Base-by-base conservation (phyloP, 2,888 invertebrate species). In the Colletes collaris region DNA sequence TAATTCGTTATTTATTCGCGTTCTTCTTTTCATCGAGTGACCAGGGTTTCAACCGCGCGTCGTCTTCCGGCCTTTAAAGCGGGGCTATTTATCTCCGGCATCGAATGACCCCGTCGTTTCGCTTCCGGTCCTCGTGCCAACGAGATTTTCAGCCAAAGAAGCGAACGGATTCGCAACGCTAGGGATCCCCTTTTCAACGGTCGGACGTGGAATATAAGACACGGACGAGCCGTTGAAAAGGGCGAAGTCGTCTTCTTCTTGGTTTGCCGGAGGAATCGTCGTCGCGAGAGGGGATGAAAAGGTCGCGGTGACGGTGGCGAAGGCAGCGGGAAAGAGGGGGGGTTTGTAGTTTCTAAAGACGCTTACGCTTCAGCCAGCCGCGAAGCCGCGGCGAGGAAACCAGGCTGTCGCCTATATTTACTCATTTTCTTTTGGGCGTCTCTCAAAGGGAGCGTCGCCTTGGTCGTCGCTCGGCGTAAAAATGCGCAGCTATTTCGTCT, bases 341-440 rank as follows among this genome's bases (percentile, higher is more conserved):
- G 27, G 27, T 27, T 82, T 84, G 86, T 79, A 80, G 80, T 86
- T 82, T 86, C 85, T 84, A 86, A 86, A 86, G 85, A 85, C 73
- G 85, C 85, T 85, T 76, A 79, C 86, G 84, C 86, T 79, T 84
- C 84, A 79, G 84, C 78, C 84, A 78, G 74, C 78, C 84, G 76
- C 84, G 76, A 81, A 81, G 74, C 78, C 84, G 64, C 78, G 75
- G 50, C 62, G 76, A 76, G 76, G 72, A 68, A 79, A 73, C 62
- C 70, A 66, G 76, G 73, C 72, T 58, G 68, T 75, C 76, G 79
- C 78, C 74, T 86, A 82, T 86, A 86, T 86, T 86, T 82, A 86
- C 86, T 86, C 86, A 82, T 86, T 86, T 86, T 86, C 86, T 86
- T 86, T 84, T 69, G 82, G 72, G 46, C 79, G 76, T 69, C 72